These are phyloP conservation scores for Psittacula derbiana DNA, from an alignment of 2,797 vertebrate species.

Conservation along the genomic window DNA sequence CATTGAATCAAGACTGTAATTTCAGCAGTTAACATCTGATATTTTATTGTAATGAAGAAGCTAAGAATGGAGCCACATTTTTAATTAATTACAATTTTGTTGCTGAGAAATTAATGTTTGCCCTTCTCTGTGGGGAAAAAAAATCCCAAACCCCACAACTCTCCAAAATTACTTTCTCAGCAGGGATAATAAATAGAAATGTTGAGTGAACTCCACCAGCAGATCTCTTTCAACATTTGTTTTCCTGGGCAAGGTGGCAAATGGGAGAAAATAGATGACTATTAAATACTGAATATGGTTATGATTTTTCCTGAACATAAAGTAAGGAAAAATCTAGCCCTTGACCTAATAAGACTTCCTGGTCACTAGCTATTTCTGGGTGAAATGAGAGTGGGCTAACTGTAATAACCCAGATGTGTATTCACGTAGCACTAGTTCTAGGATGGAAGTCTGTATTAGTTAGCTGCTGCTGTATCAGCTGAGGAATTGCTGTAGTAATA, in stretches of 20 bases:
- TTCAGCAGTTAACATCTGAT: slow-evolving; percentile 46
- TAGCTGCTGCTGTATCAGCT: not conserved
- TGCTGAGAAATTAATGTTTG: slow-evolving; percentile 73
- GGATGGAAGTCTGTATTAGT: not conserved
- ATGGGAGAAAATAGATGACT: not conserved
- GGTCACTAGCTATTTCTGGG: not conserved
- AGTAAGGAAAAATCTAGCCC: not conserved
- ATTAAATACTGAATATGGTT: not conserved
- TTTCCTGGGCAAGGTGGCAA: not conserved
- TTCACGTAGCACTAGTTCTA: not conserved
- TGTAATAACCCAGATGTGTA: not conserved
- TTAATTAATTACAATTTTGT: slow-evolving; percentile 76
- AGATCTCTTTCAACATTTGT: slow-evolving; percentile 40
- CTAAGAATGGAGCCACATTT: slow-evolving; percentile 39
- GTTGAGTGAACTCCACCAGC: slow-evolving; percentile 41
- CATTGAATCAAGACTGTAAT: not conserved
- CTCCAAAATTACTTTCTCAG: slow-evolving; percentile 68
- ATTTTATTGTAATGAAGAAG: slow-evolving; percentile 49
- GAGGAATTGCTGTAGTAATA: not conserved
- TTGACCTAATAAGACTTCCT: not conserved
- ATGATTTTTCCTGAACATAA: not conserved
- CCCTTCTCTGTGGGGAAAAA: slow-evolving; percentile 28
- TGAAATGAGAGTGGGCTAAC: not conserved
- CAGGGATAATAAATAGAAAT: slow-evolving; percentile 70
- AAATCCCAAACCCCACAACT: not conserved